Conservation (phyloP, 2,113 vertebrate species). For the Daboia siamensis region DNA sequence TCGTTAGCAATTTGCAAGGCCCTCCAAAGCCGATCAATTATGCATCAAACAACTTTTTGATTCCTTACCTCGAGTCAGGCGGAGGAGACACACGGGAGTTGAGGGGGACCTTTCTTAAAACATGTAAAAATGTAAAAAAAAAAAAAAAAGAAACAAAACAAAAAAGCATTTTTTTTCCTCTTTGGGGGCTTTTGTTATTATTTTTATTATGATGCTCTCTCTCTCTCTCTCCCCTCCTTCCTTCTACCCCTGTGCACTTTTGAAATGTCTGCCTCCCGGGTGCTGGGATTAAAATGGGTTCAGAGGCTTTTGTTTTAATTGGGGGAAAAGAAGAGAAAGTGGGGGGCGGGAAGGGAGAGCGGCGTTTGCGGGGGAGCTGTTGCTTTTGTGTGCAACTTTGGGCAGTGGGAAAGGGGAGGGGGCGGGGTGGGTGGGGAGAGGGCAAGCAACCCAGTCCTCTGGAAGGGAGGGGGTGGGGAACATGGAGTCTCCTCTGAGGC, state of each 20-base stretch:
- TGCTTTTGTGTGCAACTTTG: not conserved
- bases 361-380: rapidly evolving
- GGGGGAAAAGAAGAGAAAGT: slow-evolving; percentile 32
- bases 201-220: not conserved
- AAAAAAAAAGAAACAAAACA: too few species aligned
- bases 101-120: slow-evolving; percentile 16
- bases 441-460: too few species aligned
- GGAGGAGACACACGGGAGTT: slow-evolving; percentile 4
- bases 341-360: slow-evolving; percentile 23
- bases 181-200: slow-evolving; percentile 51
- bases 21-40: slow-evolving; percentile 73
- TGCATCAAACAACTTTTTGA: slow-evolving; percentile 75
- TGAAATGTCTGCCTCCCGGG: slow-evolving; percentile 60
- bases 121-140: not conserved
- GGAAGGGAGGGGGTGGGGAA: not conserved
- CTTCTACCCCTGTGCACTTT: slow-evolving; percentile 10
- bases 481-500: not conserved
- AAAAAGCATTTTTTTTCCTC: slow-evolving; percentile 32
- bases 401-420: not conserved
- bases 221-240: not conserved
- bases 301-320: slow-evolving; percentile 66
- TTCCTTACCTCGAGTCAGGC: slow-evolving; percentile 67
- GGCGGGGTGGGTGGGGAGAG: not conserved
- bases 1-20: slow-evolving; percentile 61
- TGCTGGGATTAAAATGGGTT: slow-evolving; percentile 48